Evolutionary conservation across 1,140 invertebrate species (phyloP).

Genomic region (Dreissena polymorpha): DNA sequence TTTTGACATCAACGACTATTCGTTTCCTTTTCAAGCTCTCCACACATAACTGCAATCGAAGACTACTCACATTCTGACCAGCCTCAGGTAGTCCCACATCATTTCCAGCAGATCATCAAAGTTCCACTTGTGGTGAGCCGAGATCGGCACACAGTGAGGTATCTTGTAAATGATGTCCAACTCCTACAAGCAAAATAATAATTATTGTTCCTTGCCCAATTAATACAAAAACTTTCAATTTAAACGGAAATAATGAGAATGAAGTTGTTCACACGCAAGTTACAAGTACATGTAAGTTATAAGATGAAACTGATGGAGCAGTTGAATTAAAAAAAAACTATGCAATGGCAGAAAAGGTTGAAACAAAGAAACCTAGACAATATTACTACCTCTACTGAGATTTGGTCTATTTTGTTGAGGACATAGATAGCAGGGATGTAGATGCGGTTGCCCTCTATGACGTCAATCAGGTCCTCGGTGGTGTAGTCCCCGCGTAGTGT

Average conservation of each 20-base stretch:
- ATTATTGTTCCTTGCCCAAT: background rate
- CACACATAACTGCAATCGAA: too few species aligned
- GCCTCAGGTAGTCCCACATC: constrained; percentile 98
- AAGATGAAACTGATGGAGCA: background rate
- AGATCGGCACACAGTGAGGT: constrained; percentile 99
- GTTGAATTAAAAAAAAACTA: background rate
- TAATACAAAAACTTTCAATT: background rate
- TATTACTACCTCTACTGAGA: constrained; percentile 81
- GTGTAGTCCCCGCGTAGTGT: constrained; percentile 92
- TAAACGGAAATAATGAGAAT: background rate
- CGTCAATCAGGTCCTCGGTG: constrained; percentile 98
- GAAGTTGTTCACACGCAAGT: background rate
- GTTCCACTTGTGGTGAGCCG: constrained; percentile 99
- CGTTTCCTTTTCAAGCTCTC: too few species aligned
- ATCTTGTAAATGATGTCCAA: constrained; percentile 87
- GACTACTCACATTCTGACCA: constrained; percentile 93
- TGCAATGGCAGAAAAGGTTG: background rate
- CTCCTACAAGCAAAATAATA: constrained; percentile 19
- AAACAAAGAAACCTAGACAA: too few species aligned
- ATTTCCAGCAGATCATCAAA: constrained; percentile 99
- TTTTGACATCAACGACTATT: too few species aligned
- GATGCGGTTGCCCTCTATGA: constrained; percentile 98
- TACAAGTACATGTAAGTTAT: background rate
- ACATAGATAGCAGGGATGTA: constrained; percentile 99
- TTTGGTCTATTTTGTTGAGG: constrained; percentile 97